These are phyloP conservation scores for Drosophila lacertosa DNA, from an alignment of 1,140 invertebrate species.

Conservation along the genomic window DNA sequence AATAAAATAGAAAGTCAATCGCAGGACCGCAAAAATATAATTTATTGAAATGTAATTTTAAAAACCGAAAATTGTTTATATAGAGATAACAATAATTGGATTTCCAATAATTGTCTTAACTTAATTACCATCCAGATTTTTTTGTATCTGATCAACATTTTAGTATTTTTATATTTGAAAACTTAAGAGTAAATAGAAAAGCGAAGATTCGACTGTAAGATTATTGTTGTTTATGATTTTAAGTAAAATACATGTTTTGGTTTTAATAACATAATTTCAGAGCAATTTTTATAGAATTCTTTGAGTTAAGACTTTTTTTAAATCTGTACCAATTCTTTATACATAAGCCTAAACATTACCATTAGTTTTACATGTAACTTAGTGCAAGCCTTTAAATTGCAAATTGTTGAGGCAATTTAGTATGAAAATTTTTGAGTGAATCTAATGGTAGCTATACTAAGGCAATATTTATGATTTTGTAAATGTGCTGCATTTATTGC, in stretches of 20 bases:
- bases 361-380: constrained; percentile 29
- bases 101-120: not conserved
- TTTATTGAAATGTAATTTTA: constrained; percentile 3
- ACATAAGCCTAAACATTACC: constrained; percentile 28
- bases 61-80: not conserved
- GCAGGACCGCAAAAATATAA: not conserved
- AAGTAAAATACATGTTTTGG: constrained; percentile 57
- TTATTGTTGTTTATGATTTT: constrained; percentile 61
- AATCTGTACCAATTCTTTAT: constrained; percentile 30
- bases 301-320: constrained; percentile 20
- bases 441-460: constrained; percentile 28
- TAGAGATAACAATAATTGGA: not conserved
- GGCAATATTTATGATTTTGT: constrained; percentile 37
- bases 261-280: constrained; percentile 62
- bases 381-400: constrained; percentile 5
- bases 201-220: constrained; percentile 27
- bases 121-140: not conserved
- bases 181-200: constrained; percentile 18
- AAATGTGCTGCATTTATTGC: constrained; percentile 32
- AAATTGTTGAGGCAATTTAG: constrained; percentile 3
- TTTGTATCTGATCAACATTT: not conserved
- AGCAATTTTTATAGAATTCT: constrained; percentile 63
- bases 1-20: not conserved
- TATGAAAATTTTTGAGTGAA: not conserved
- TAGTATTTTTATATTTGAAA: constrained; percentile 29